Evolutionary conservation across 2,113 vertebrate genomes (phyloP), one percentile per base, ranked within the genome.

Genomic region (Chiloscyllium plagiosum): DNA sequence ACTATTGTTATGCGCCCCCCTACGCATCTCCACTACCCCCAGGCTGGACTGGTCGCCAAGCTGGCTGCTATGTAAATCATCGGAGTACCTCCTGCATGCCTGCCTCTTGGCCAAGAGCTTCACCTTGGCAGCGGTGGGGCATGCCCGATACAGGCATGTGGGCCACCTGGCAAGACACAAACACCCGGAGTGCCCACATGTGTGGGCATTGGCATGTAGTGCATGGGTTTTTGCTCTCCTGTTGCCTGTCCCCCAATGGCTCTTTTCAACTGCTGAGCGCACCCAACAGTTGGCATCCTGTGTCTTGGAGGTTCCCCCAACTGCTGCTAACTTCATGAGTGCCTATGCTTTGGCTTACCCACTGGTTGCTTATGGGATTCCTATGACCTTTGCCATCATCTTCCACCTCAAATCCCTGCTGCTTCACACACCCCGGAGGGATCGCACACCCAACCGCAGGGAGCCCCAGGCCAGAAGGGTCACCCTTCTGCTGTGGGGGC

Each of bases 11-110:
- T 98, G 98, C 96, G 96, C 97, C 0, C 98, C 98, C 0, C 97
- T 97, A 72, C 98, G 98, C 92, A 97, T 97, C 0, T 70, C 97
- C 96, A 97, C 98, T 96, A 98, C 97, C 96, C 97, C 97, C 97
- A 97, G 96, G 66, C 97, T 97, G 95, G 97, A 97, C 19, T 98
- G 98, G 98, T 97, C 97, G 20, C 96, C 98, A n/a, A 98, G 98
- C 4, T 96, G 96, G 19, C 97, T 98, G 22, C 96, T 97, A 12
- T 98, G 98, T 96, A 97, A 96, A 96, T 98, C 98, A 70, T 89
- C 97, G 17, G 98, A 98, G 96, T 98, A 98, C 98, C 97, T 98
- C 95, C 98, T 98, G 61, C 98, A 98, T 96, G 97, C 97, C 0
- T 98, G 98, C 65, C 89, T 98, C 95, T 96, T 97, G 0, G 98